Evolutionary conservation across 2,113 vertebrate genomes (phyloP).

Genomic region (Origma solitaria): DNA sequence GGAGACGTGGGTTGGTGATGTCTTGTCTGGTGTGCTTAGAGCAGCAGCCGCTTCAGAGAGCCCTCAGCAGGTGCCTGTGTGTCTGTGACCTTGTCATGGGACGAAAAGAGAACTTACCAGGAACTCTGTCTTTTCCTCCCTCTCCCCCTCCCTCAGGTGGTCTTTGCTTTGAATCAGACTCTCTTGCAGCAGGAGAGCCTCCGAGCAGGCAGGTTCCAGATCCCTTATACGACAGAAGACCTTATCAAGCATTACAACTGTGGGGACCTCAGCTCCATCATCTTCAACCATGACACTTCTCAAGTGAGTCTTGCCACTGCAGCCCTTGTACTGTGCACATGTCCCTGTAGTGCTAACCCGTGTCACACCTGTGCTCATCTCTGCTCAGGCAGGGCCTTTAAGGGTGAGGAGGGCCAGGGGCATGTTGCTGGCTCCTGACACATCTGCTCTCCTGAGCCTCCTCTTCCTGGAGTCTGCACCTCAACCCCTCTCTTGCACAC

Average conservation of each 20-base stretch:
- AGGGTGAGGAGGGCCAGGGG: background rate
- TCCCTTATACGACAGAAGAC: slow-evolving; percentile 82
- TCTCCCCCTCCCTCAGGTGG: slow-evolving; percentile 61
- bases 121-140: slow-evolving; percentile 44
- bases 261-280: slow-evolving; percentile 86
- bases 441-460: background rate
- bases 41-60: background rate
- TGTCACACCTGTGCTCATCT: accelerated
- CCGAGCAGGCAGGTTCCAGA: slow-evolving; percentile 78
- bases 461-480: background rate
- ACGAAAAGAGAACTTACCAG: background rate
- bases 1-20: accelerated
- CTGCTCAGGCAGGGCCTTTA: background rate
- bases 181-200: slow-evolving; percentile 86
- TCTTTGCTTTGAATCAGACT: slow-evolving; percentile 91
- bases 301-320: slow-evolving; percentile 69
- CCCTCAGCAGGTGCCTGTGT: background rate
- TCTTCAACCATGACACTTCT: slow-evolving; percentile 85
- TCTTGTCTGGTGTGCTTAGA: accelerated
- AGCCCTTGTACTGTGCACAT: background rate
- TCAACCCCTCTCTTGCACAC: background rate
- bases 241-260: slow-evolving; percentile 91
- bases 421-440: background rate
- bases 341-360: background rate
- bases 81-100: background rate